Percentiles rank a stretch among this genome's conserved stretches.
Evolutionary conservation across 2,888 invertebrate species (phyloP).

Genomic region (Lasius platythorax): DNA sequence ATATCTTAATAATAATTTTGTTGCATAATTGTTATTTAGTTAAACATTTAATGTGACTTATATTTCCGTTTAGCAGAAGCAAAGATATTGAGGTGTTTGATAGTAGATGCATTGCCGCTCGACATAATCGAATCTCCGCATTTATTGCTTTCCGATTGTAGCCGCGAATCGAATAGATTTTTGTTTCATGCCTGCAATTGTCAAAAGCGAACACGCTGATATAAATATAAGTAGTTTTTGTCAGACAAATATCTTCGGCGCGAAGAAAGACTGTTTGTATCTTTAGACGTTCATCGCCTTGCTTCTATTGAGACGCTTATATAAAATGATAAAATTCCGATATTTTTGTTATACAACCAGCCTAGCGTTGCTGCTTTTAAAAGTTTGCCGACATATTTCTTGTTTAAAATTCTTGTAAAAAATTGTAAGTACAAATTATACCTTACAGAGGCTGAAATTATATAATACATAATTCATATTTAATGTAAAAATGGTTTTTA

Average conservation of each 20-base stretch:
- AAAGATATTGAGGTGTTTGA: too few relatives aligned
- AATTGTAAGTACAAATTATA: neutral
- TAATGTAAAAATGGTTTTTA: neutral
- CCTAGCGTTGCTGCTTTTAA: neutral
- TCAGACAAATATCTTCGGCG: slow-evolving; percentile 70
- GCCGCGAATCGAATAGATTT: slow-evolving; percentile 49
- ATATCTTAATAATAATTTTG: neutral
- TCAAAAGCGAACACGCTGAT: slow-evolving; percentile 56
- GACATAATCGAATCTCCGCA: neutral
- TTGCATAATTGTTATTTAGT: too few relatives aligned
- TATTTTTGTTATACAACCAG: neutral
- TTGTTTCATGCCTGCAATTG: slow-evolving; percentile 57
- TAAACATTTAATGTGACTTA: too few relatives aligned
- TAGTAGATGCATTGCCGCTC: neutral
- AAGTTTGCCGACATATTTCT: neutral
- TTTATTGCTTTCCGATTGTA: neutral
- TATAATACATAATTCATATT: neutral
- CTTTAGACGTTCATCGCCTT: neutral
- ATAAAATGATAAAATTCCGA: neutral
- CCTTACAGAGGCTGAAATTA: neutral
- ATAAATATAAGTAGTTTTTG: slow-evolving; percentile 62
- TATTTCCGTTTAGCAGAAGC: too few relatives aligned
- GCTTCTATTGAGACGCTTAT: neutral
- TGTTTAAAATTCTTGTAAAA: neutral
- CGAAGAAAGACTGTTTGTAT: slow-evolving; percentile 38